Evolutionary conservation across 2,888 invertebrate genomes (phyloP), one percentile per base, ranked within the genome.

Genomic region (Amorpha juglandis): DNA sequence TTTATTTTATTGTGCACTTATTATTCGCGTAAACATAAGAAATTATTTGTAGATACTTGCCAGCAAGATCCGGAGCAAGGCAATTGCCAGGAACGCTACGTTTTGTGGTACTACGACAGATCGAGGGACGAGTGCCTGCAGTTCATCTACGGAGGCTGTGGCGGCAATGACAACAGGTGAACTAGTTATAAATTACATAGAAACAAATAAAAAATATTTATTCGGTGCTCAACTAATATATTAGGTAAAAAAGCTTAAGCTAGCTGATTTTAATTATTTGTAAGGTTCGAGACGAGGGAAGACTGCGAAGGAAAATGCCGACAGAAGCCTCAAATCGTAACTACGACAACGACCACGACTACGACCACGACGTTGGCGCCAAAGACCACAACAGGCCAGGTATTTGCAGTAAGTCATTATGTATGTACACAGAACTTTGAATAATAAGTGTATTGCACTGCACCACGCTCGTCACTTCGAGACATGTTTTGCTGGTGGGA

Each of bases 81-180:
- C 62, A 96, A 96, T 73, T 98, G 98, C 78, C 93, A 94, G 70
- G 95, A 95, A 69, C 96, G 96, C 78, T 94, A 94, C 3, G 90
- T 94, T 64, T 94, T 95, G 73, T 99, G 97, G 97, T 98, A 97
- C 91, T 98, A 95, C 88, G 97, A 98, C 84, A 94, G 96, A 0
- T 92, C 93, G 0, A 71, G 76, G 0, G 80, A 84, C 67, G 72
- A 93, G 47, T 99, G 99, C 85, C 92, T 94, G 64, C 96, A 95
- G 79, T 99, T 98, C 90, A 95, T 97, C 76, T 98, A 96, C 83
- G 97, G 98, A 48, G 98, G 99, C 63, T 99, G 99, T 82, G 96
- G 96, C 38, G 99, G 98, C 38, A 99, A 99, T 81, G 95, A 94
- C 1, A 99, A 98, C 88, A 97, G 97, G 89, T 99, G 96, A 88